Evolutionary conservation across 1,140 invertebrate species (phyloP).

Genomic region (Spodoptera frugiperda): DNA sequence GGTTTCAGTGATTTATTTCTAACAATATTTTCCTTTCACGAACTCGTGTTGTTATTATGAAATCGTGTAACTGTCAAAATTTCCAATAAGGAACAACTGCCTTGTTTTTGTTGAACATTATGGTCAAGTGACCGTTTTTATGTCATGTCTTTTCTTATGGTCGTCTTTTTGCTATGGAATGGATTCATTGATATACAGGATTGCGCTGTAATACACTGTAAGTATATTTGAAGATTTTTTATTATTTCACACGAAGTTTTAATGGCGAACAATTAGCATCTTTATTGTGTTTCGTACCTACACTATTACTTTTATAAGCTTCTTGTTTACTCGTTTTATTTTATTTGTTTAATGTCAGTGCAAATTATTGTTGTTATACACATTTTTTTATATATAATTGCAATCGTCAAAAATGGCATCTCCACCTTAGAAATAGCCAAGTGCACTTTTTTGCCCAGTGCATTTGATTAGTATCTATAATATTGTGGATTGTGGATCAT

Average conservation of each 20-base stretch:
- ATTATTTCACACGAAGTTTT: background rate
- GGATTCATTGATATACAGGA: background rate
- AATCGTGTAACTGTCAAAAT: background rate
- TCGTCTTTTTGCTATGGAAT: background rate
- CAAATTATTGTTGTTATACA: no score
- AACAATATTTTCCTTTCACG: background rate
- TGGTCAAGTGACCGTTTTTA: background rate
- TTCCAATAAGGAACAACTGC: background rate
- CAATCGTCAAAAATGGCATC: no score
- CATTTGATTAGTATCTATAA: no score
- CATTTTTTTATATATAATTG: no score
- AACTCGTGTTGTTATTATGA: background rate
- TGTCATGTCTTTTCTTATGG: background rate
- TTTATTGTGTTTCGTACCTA: no score
- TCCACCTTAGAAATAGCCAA: no score
- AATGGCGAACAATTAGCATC: no score
- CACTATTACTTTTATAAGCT: no score
- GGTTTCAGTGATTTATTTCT: slow-evolving; percentile 21
- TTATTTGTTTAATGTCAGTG: no score
- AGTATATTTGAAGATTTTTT: background rate
- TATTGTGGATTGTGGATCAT: no score
- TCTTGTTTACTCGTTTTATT: no score
- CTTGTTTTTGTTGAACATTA: background rate
- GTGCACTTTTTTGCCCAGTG: no score
- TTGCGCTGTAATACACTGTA: background rate